Base-by-base conservation (phyloP, 2,113 vertebrate genomes). In the Xenus cinereus region DNA sequence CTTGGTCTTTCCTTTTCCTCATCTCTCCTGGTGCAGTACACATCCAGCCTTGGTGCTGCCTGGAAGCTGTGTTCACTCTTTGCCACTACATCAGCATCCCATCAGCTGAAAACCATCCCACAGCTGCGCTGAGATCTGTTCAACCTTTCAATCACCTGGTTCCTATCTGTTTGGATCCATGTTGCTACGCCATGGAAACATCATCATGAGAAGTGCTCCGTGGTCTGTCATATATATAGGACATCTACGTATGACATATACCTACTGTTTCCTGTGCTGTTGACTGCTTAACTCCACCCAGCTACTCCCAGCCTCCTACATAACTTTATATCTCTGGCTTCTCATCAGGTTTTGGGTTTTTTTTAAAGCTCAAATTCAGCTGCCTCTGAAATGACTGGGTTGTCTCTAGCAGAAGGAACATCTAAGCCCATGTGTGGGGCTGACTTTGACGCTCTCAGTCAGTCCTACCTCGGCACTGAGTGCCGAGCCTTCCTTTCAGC, bases 341-440 rank as follows among this genome's bases (percentile, higher is more conserved):
- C 76, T 54, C 41, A 32, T 14, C 56, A 46, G 24, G 4, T 15
- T 50, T 53, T 20, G 7, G 7, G 22, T 7, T 3, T 5, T 35
- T 14, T 39, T 85, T 72, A 77, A 53, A 35, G 24, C 56, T 64
- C 43, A 23, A n/a, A 43, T 83, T 64, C 33, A 48, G 50, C 10
- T 76, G 59, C 19, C 67, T 59, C 73, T 78, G 48, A 50, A 80
- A 73, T 20, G 35, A 51, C 11, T 17, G 37, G 35, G 13, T 7
- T 67, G 69, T 63, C 50, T 69, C 57, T 5, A 76, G 83, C 48
- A 82, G 69, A 78, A 87, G 32, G 24, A 59, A 8, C 35, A 83
- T 14, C 72, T 37, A 63, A 91, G 10, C 46, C 35, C 19, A 22
- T 0, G 0, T 5, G 14, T 0, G 0, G 74, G 43, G 33, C 46